Evolutionary conservation across 1,140 invertebrate species (phyloP), one percentile per base, ranked within the genome.

Genomic region (Drosophila funebris): DNA sequence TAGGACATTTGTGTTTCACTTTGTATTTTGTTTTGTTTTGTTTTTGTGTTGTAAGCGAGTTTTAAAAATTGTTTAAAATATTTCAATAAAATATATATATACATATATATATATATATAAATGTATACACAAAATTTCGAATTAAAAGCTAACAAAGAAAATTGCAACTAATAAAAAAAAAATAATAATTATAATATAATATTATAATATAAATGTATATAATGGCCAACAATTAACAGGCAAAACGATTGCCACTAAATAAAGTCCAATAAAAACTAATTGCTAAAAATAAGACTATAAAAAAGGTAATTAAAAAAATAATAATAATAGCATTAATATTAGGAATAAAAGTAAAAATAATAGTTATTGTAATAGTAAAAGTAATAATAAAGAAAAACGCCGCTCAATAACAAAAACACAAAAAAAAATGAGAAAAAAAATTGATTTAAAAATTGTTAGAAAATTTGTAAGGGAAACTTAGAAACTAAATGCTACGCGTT

Each of bases 181-280:
- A 16, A 18, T 29, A 11, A 7, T 48, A 31, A 44, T 43, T 18
- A n/a, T n/a, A 18, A 46, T 24, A 14, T 46, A 27, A 29, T 46
- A 20, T 22, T n/a, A n/a, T n/a, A n/a, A 60, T 24, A 24, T 43
- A 37, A 20, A 53, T 53, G 22, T 53, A 64, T 74, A 63, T 66
- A 68, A 82, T 82, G 78, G 78, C 78, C 77, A 78, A 78, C 76
- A 75, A 75, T 60, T 29, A 66, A 75, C 44, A 33, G 52, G 50
- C 52, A 46, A 36, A 44, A 50, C 14, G 8, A 9, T 52, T 63
- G 61, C 48, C 46, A 63, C 43, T 39, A 36, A 62, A 62, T 67
- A 46, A 60, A 69, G 66, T 62, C 57, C 44, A 53, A 57, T 57
- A 56, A 46, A 52, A 53, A 48, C 31, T 73, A 73, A 36, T 27